phyloP scores from a whole-genome alignment of 2,797 vertebrate genomes.

The Monodelphis domestica region DNA sequence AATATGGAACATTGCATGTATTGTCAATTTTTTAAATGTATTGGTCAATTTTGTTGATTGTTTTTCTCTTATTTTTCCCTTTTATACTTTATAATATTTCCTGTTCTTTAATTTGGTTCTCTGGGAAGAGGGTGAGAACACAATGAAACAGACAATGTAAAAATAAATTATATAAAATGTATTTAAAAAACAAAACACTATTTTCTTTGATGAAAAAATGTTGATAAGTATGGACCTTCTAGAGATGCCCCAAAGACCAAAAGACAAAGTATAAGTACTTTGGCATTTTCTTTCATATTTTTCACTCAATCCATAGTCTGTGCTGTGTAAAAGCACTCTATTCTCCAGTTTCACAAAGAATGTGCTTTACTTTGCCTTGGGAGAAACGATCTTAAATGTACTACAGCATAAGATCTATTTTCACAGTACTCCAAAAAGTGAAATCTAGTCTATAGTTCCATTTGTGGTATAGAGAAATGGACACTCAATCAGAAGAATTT shows the following conservation, averaged over 20 bases:
- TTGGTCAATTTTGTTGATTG: not conserved
- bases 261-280: not conserved
- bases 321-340: not conserved
- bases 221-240: not conserved
- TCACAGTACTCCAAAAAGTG: not conserved
- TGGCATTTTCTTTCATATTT: not conserved
- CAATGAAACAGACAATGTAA: not conserved
- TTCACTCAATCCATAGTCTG: not conserved
- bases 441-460: not conserved
- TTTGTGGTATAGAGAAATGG: slow-evolving; percentile 32
- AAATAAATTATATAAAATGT: not conserved
- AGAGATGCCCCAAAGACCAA: not conserved
- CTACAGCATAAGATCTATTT: not conserved
- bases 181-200: not conserved
- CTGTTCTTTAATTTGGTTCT: not conserved
- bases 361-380: no score
- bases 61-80: not conserved
- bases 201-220: not conserved
- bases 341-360: no score
- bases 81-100: not conserved
- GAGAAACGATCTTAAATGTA: not conserved
- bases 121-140: not conserved
- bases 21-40: not conserved
- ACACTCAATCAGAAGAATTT: not conserved
- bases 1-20: not conserved